Conservation (phyloP, 1,140 invertebrate genomes). For the Scaptomyza graminum region DNA sequence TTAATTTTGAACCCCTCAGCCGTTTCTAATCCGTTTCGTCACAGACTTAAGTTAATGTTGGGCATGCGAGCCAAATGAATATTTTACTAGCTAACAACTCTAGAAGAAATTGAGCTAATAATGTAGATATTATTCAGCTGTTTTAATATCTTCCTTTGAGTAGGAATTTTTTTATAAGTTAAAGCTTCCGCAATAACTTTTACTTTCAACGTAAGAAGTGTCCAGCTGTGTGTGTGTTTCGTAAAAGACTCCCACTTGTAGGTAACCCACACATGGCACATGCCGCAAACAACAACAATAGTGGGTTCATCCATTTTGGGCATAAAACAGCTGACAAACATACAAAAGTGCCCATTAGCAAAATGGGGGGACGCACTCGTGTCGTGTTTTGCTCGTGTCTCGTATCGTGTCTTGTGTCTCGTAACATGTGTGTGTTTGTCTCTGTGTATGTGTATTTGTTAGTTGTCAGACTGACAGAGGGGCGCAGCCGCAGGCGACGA, state of each 20-base stretch:
- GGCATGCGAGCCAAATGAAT: neutral
- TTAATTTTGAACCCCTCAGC: slow-evolving; percentile 8
- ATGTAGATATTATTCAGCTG: neutral
- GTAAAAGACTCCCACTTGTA: slow-evolving; percentile 49
- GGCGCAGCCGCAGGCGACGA: slow-evolving; percentile 26
- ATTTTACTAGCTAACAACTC: slow-evolving; percentile 1
- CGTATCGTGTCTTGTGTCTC: slow-evolving; percentile 34
- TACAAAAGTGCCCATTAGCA: slow-evolving; percentile 72
- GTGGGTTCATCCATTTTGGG: slow-evolving; percentile 78
- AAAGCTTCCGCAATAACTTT: slow-evolving; percentile 65
- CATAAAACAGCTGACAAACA: slow-evolving; percentile 46
- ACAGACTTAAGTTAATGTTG: slow-evolving; percentile 1
- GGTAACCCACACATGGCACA: slow-evolving; percentile 64
- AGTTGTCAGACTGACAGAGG: slow-evolving; percentile 55
- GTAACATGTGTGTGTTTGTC: slow-evolving; percentile 6
- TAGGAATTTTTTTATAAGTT: neutral
- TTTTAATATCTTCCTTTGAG: slow-evolving; percentile 33
- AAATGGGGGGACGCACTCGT: slow-evolving; percentile 65
- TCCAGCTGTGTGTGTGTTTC: slow-evolving; percentile 53
- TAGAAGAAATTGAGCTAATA: neutral
- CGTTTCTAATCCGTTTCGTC: slow-evolving; percentile 21
- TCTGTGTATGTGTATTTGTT: slow-evolving; percentile 36
- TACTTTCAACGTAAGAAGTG: slow-evolving; percentile 64
- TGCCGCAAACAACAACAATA: slow-evolving; percentile 35
- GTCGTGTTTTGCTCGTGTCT: slow-evolving; percentile 69